Conservation (phyloP, 2,797 vertebrate genomes). For the Phataginus tricuspis region DNA sequence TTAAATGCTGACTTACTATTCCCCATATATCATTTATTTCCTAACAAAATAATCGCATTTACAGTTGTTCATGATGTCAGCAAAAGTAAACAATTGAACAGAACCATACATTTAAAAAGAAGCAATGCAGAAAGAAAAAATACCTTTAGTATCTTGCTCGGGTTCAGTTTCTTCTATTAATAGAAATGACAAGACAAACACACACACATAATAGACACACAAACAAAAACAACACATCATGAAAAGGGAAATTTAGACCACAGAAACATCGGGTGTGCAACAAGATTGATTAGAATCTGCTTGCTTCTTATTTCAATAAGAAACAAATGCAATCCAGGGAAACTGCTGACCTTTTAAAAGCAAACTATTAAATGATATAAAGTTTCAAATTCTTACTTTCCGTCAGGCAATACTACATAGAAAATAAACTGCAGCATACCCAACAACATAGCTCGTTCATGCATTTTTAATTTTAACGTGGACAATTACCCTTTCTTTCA, state of each 20-base stretch:
- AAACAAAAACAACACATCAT: conserved; percentile 70
- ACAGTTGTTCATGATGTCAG: conserved; percentile 5
- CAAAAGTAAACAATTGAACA: conserved; percentile 14
- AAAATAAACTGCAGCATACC: conserved; percentile 55
- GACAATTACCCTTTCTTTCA: conserved; percentile 65
- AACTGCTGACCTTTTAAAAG: conserved; percentile 62
- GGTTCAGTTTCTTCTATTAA: conserved; percentile 81
- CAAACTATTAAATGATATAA: conserved; percentile 41
- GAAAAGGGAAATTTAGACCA: conserved; percentile 63
- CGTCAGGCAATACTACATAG: conserved; percentile 34
- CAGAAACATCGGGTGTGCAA: background rate
- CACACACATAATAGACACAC: conserved; percentile 57
- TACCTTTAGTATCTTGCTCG: conserved; percentile 81
- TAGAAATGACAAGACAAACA: conserved; percentile 57
- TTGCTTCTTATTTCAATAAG: conserved; percentile 64
- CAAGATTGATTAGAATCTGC: conserved; percentile 16
- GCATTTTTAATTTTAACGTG: conserved; percentile 56
- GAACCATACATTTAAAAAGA: conserved; percentile 33
- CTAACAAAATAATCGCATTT: conserved; percentile 6
- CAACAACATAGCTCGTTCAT: conserved; percentile 50
- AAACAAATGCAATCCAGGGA: conserved; percentile 49
- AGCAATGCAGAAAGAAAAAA: conserved; percentile 51
- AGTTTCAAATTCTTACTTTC: conserved; percentile 50
- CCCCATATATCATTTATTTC: background rate
- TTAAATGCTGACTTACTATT: background rate